Conservation (phyloP, 2,113 vertebrate species). For the Hypanus sabinus region DNA sequence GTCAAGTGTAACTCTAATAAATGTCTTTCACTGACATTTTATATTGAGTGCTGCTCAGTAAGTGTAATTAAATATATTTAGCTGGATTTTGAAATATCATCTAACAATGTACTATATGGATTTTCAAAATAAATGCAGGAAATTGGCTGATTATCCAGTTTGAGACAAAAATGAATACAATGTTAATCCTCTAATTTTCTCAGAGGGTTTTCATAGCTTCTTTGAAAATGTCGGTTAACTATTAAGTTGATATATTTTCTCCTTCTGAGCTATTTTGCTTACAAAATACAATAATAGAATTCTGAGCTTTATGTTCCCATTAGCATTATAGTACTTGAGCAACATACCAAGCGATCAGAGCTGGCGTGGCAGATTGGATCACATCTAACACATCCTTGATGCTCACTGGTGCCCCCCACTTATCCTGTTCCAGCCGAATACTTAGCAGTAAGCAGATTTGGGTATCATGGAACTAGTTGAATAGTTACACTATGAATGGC, state of each 20-base stretch:
- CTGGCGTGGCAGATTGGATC: neutral
- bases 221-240: neutral
- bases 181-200: neutral
- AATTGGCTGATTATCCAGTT: neutral
- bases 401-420: neutral
- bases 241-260: neutral
- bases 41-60: neutral
- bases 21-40: neutral
- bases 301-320: neutral
- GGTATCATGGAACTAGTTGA: neutral
- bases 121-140: neutral
- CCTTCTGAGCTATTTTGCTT: neutral
- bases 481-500: neutral
- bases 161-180: neutral
- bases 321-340: neutral
- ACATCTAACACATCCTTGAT: neutral
- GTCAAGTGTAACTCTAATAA: conserved; percentile 7
- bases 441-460: neutral
- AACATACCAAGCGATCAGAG: neutral
- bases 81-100: neutral
- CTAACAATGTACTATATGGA: neutral
- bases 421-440: neutral
- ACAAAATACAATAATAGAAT: neutral
- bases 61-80: neutral
- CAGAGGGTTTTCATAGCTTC: neutral